Percentiles rank a stretch among this genome's conserved stretches.
These are phyloP conservation scores for Hydrolagus affinis DNA, from an alignment of 2,113 vertebrate species.

Conservation along the genomic window DNA sequence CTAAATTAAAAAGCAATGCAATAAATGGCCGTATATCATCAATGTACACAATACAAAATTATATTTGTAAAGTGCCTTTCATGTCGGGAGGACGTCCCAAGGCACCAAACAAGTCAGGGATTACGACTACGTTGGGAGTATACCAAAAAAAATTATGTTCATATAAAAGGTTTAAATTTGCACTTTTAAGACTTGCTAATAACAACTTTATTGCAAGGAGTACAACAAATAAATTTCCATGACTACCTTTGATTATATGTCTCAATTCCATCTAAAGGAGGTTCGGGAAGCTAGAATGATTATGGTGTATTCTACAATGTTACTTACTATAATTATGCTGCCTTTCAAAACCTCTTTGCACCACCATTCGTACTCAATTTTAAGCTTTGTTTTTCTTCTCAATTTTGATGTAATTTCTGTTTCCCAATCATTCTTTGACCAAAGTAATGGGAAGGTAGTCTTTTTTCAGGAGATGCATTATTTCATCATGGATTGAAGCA, in stretches of 20 bases:
- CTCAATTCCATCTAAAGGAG: not conserved
- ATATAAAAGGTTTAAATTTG: not conserved
- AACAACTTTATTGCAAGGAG: not conserved
- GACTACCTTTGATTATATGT: not conserved
- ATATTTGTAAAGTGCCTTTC: too few species aligned
- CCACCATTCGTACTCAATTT: not conserved
- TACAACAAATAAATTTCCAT: not conserved
- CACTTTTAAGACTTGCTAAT: not conserved
- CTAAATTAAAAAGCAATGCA: too few species aligned
- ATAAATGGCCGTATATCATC: too few species aligned
- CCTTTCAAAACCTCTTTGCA: not conserved
- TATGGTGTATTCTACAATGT: not conserved
- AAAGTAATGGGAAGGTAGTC: not conserved
- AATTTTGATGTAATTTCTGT: not conserved
- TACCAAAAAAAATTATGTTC: too few species aligned
- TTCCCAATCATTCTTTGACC: not conserved
- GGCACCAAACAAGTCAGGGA: too few species aligned
- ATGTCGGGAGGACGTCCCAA: too few species aligned
- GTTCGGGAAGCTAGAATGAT: not conserved
- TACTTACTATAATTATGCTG: not conserved
- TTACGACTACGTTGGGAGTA: too few species aligned
- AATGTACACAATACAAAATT: too few species aligned
- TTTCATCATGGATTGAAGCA: not conserved
- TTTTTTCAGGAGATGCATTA: not conserved
- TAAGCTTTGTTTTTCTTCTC: not conserved